These are phyloP conservation scores for Proteles cristata DNA, from an alignment of 2,113 vertebrate genomes.

Conservation along the genomic window DNA sequence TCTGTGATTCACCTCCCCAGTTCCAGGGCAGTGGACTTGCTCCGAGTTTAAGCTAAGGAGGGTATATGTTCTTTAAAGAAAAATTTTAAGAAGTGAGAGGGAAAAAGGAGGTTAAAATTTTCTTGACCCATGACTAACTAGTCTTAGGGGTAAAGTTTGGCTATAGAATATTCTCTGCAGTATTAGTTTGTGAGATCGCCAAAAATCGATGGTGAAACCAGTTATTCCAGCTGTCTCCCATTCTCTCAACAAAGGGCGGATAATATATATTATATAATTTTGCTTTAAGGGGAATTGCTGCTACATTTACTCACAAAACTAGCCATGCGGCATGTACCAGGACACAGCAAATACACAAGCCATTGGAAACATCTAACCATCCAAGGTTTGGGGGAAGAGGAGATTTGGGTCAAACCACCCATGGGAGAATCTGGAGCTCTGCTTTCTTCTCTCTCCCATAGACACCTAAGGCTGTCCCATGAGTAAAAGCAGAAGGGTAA, in stretches of 20 bases:
- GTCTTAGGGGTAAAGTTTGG: constrained; percentile 23
- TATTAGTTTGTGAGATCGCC: constrained; percentile 44
- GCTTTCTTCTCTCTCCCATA: background rate
- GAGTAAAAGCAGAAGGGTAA: background rate
- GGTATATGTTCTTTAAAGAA: background rate
- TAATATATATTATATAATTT: background rate
- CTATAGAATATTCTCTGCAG: constrained; percentile 6
- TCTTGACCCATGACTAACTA: constrained; percentile 17
- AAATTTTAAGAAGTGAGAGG: background rate
- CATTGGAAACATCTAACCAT: too few species aligned
- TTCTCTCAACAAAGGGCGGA: constrained; percentile 27
- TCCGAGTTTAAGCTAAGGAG: background rate
- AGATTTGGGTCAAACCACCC: background rate
- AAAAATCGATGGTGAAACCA: constrained; percentile 65
- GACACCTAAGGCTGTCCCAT: background rate
- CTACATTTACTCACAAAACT: background rate
- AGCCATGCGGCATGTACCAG: background rate
- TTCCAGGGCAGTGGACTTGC: background rate
- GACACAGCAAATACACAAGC: background rate
- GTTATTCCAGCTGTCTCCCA: constrained; percentile 52
- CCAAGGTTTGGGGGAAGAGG: background rate
- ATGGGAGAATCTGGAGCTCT: background rate
- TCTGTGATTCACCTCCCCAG: background rate
- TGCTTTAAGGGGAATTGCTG: background rate
- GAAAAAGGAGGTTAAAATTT: background rate